phyloP scores from a whole-genome alignment of 2,113 vertebrate genomes.

The Carassius auratus region DNA sequence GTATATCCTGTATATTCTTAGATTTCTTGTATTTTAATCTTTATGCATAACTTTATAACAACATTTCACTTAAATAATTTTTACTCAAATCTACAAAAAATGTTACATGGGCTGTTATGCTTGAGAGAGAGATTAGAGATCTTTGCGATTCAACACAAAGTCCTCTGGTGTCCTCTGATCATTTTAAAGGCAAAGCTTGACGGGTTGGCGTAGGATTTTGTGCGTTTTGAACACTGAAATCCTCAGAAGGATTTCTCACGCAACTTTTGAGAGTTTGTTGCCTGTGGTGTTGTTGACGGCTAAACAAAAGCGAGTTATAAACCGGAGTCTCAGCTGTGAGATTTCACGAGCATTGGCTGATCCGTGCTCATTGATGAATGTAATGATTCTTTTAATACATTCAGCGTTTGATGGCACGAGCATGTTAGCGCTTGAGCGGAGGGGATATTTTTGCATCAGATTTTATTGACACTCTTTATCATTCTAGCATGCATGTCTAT shows the following conservation, averaged over 20 bases:
- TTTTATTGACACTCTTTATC: constrained; percentile 52
- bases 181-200: not conserved
- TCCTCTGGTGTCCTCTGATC: constrained; percentile 3
- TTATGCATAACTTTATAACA: not conserved
- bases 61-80: not conserved
- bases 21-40: not conserved
- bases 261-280: not conserved
- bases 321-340: not conserved
- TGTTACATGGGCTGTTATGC: not conserved
- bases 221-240: not conserved
- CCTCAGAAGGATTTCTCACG: not conserved
- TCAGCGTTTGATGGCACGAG: constrained; percentile 20
- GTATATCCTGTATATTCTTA: not conserved
- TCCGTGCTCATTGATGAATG: constrained; percentile 39
- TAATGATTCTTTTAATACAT: constrained; percentile 35
- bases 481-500: constrained; percentile 44
- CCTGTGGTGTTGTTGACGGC: not conserved
- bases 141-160: not conserved
- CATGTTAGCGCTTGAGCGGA: constrained; percentile 20
- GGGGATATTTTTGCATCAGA: constrained; percentile 34
- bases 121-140: not conserved
- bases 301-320: constrained; percentile 17
- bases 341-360: constrained; percentile 6
- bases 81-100: not conserved
- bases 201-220: not conserved